Evolutionary conservation across 1,140 invertebrate genomes (phyloP).

Genomic region (Drosophila sturtevanti): DNA sequence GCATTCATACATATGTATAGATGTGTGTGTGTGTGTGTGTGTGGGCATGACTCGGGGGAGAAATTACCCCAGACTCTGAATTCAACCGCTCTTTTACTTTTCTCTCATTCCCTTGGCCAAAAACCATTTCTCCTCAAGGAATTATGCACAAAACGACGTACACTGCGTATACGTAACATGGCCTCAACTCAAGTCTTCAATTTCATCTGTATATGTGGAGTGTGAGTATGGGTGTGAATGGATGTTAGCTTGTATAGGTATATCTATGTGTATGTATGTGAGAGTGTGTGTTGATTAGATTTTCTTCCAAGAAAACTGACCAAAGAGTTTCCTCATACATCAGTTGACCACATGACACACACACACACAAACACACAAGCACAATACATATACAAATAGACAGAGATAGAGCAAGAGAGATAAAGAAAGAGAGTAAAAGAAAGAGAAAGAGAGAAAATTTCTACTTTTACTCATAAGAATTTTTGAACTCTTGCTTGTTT

Average conservation of each 20-base stretch:
- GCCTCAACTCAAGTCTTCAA: slow-evolving; percentile 17
- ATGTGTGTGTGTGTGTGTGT: slow-evolving; percentile 34
- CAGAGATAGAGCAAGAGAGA: slow-evolving; percentile 3
- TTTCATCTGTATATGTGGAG: slow-evolving; percentile 6
- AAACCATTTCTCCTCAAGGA: slow-evolving; percentile 33
- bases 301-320: slow-evolving; percentile 80
- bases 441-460: slow-evolving; percentile 15
- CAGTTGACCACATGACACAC: slow-evolving; percentile 58
- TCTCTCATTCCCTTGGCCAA: neutral
- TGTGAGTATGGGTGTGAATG: slow-evolving; percentile 19
- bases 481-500: slow-evolving; percentile 48
- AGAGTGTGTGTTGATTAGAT: slow-evolving; percentile 73
- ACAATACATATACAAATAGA: neutral
- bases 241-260: neutral
- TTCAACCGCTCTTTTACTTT: neutral
- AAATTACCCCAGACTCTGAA: slow-evolving; percentile 54
- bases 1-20: slow-evolving; percentile 58
- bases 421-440: neutral
- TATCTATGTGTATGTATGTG: neutral
- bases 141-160: slow-evolving; percentile 74
- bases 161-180: slow-evolving; percentile 72
- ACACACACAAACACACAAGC: slow-evolving; percentile 14
- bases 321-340: slow-evolving; percentile 73
- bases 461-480: slow-evolving; percentile 72
- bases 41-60: slow-evolving; percentile 56